Evolutionary conservation across 2,797 vertebrate species (phyloP).

Genomic region (Podargus strigoides): DNA sequence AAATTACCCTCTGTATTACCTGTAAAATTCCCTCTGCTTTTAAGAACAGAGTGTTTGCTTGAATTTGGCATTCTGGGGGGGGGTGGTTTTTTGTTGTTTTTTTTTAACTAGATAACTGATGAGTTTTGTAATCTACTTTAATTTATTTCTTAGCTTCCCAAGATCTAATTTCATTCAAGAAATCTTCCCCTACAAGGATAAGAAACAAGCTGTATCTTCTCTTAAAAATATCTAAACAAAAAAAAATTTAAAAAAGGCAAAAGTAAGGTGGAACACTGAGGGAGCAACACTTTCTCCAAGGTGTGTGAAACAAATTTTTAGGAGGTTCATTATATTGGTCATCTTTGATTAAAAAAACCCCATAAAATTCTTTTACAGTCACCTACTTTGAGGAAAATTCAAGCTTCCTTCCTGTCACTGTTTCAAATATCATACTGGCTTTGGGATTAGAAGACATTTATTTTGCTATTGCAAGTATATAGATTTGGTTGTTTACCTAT

Average conservation of each 20-base stretch:
- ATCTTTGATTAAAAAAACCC: not conserved
- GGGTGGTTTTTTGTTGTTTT: too few species aligned
- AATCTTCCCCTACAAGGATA: not conserved
- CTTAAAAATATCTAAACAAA: not conserved
- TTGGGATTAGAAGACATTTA: not conserved
- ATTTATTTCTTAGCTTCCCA: not conserved
- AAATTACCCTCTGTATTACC: not conserved
- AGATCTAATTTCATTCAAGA: not conserved
- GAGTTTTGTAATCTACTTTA: not conserved
- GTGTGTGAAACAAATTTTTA: not conserved
- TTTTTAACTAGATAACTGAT: not conserved
- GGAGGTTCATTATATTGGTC: not conserved
- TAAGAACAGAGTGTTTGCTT: not conserved
- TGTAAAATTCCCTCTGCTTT: not conserved
- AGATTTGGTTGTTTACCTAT: not conserved
- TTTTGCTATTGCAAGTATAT: not conserved
- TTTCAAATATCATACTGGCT: not conserved
- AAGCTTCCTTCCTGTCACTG: not conserved
- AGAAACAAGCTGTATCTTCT: not conserved
- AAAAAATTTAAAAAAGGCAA: too few species aligned
- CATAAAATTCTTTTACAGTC: fast-evolving
- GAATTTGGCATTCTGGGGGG: not conserved
- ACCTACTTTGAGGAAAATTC: not conserved
- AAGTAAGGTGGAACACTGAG: not conserved
- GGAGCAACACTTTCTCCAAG: not conserved